Evolutionary conservation across 1,140 invertebrate genomes (phyloP).

Genomic region (Chironomus striatipennis): DNA sequence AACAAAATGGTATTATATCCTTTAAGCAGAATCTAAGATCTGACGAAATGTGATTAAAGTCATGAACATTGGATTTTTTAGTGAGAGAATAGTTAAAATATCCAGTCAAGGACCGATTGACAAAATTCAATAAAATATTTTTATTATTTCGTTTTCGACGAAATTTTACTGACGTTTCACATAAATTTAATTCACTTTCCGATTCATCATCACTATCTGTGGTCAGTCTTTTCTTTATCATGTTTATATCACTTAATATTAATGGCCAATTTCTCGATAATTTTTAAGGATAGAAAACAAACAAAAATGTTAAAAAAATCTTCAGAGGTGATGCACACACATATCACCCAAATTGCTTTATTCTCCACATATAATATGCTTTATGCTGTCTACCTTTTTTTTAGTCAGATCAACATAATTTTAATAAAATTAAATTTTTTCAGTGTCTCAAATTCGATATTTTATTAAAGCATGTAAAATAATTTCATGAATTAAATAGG

Average conservation of each 20-base stretch:
- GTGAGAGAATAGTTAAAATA: slow-evolving; percentile 33
- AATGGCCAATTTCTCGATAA: neutral
- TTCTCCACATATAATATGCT: too few relatives aligned
- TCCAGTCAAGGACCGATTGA: slow-evolving; percentile 27
- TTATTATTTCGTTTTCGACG: slow-evolving; percentile 6
- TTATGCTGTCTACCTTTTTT: too few relatives aligned
- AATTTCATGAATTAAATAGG: neutral
- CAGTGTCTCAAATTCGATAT: too few relatives aligned
- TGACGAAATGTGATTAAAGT: slow-evolving; percentile 51
- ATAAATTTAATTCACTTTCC: neutral
- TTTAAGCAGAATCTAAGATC: slow-evolving; percentile 51
- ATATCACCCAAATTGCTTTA: too few relatives aligned
- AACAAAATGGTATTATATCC: slow-evolving; percentile 45
- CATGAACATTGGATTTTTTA: slow-evolving; percentile 37
- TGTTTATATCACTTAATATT: neutral
- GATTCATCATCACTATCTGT: neutral
- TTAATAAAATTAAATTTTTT: too few relatives aligned
- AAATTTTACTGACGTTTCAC: neutral
- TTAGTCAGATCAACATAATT: too few relatives aligned
- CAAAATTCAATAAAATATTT: slow-evolving; percentile 11
- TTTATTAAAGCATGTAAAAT: too few relatives aligned
- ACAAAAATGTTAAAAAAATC: neutral
- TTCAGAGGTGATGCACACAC: too few relatives aligned
- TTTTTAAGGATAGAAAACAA: slow-evolving; percentile 2
- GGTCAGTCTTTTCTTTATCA: slow-evolving; percentile 21